phyloP scores from a whole-genome alignment of 2,888 invertebrate genomes.

The Prenolepis imparis region DNA sequence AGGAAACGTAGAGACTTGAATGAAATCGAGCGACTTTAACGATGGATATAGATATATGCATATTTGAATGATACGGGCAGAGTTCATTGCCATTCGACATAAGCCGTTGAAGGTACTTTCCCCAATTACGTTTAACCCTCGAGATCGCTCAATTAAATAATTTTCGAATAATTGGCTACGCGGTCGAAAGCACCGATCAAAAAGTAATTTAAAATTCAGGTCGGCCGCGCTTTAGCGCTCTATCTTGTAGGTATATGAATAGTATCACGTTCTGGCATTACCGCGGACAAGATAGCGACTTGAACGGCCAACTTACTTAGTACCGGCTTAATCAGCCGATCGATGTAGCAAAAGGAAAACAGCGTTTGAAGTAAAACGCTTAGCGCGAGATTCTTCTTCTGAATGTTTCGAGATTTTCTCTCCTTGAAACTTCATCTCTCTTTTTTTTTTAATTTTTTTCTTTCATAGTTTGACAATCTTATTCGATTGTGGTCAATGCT shows the following conservation, averaged over 20 bases:
- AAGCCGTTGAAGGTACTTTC: slow-evolving; percentile 16
- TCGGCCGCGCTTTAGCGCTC: slow-evolving; percentile 5
- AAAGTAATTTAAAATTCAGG: slow-evolving; percentile 43
- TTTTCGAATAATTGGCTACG: slow-evolving; percentile 7
- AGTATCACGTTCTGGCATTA: slow-evolving; percentile 20
- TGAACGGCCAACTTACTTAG: not conserved
- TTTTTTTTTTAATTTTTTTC: not conserved
- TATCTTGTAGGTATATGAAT: not conserved
- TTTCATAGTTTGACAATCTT: not conserved
- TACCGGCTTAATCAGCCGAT: not conserved
- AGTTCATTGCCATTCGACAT: not conserved
- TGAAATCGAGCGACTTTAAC: not conserved
- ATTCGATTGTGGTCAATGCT: not conserved
- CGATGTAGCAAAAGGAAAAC: not conserved
- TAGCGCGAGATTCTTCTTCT: not conserved
- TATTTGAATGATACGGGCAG: not conserved
- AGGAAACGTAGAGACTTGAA: not conserved
- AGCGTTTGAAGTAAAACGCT: not conserved
- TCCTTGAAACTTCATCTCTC: not conserved
- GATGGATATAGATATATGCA: not conserved
- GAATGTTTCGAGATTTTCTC: not conserved
- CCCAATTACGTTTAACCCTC: slow-evolving; percentile 36
- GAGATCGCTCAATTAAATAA: slow-evolving; percentile 5
- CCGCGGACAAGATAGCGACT: not conserved
- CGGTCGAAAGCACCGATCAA: slow-evolving; percentile 25